Evolutionary conservation across 2,113 vertebrate genomes (phyloP).

Genomic region (Corythaeola cristata): DNA sequence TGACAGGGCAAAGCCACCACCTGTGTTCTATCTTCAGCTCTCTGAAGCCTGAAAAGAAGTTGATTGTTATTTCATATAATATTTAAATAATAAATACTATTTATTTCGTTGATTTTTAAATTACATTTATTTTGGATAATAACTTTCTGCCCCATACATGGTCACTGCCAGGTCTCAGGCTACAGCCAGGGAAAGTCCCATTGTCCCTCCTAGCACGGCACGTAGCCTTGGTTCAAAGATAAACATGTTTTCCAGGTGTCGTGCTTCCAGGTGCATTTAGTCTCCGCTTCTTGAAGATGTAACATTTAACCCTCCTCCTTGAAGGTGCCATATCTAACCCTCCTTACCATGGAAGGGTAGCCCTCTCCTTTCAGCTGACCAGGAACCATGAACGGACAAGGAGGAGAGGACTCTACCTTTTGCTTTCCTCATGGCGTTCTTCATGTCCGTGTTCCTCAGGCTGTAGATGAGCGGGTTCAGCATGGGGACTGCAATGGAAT

Average conservation of each 20-base stretch:
- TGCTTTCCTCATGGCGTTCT: neutral
- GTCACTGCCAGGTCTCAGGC: neutral
- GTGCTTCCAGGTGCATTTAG: neutral
- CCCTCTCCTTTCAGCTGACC: neutral
- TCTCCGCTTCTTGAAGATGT: neutral
- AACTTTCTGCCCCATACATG: neutral
- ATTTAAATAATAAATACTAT: neutral
- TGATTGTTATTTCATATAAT: neutral
- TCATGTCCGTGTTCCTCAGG: neutral
- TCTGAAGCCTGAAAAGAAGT: neutral
- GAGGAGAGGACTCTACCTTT: neutral
- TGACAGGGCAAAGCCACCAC: neutral
- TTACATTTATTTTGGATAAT: too few species aligned
- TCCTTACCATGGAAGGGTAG: neutral
- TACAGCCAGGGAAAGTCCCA: accelerated
- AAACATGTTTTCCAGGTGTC: neutral
- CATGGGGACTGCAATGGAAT: neutral
- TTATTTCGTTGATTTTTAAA: neutral
- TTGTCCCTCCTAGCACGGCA: accelerated
- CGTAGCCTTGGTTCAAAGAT: neutral
- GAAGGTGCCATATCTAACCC: neutral
- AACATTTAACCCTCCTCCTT: neutral
- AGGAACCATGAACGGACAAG: neutral
- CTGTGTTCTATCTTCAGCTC: neutral
- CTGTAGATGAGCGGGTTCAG: constrained; percentile 10